These are phyloP conservation scores for Acinonyx jubatus DNA, from an alignment of 2,113 vertebrate species.

Conservation along the genomic window DNA sequence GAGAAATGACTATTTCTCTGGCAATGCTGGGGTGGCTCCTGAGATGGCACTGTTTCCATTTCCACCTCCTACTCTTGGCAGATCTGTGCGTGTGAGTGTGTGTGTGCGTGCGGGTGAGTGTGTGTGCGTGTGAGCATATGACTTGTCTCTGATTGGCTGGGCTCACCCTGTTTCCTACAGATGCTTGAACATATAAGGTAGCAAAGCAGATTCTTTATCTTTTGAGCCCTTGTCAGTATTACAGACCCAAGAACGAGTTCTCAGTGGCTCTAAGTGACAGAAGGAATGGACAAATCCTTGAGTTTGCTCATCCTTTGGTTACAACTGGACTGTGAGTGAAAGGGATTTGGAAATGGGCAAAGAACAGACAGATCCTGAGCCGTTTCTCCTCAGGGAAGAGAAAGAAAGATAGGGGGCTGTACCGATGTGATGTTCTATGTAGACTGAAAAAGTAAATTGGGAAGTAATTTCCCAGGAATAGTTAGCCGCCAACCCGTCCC, in stretches of 20 bases:
- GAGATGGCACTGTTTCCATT: neutral
- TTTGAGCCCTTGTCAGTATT: neutral
- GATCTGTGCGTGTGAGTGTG: neutral
- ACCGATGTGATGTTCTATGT: neutral
- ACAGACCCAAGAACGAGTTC: neutral
- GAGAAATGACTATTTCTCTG: neutral
- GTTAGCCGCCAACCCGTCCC: neutral
- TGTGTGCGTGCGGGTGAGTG: neutral
- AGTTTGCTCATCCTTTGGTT: conserved; percentile 34
- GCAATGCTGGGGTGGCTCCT: neutral
- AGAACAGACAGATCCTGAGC: rapidly evolving
- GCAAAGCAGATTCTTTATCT: neutral
- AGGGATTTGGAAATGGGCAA: neutral
- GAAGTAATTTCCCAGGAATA: neutral
- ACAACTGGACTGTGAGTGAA: neutral
- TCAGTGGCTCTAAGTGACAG: neutral
- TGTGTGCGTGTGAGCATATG: neutral
- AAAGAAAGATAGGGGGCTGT: neutral
- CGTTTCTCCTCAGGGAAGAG: neutral
- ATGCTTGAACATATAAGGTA: neutral
- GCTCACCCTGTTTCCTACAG: neutral
- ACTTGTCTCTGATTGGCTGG: neutral
- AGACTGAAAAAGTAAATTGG: neutral
- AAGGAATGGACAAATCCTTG: neutral
- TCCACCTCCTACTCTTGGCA: neutral